A percentile compares a stretch with the other conserved stretches of the same genome.
phyloP scores from a whole-genome alignment of 2,888 invertebrate genomes.

The Coelinius sp. region DNA sequence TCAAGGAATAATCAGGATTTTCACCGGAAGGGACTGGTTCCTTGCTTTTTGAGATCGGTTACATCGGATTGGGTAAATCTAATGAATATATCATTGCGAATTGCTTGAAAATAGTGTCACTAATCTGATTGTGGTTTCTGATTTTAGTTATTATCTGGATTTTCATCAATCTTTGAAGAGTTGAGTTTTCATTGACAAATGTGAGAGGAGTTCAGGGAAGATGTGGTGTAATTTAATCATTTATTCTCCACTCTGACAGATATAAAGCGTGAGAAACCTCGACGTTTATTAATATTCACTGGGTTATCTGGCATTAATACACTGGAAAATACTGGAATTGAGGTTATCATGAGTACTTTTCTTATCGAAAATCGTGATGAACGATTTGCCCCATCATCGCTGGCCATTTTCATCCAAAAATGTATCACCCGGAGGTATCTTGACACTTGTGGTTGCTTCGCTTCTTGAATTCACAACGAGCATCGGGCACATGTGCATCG shows the following conservation, averaged over 20 bases:
- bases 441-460: slow-evolving; percentile 19
- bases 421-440: slow-evolving; percentile 26
- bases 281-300: background rate
- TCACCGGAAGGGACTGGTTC: too few species aligned
- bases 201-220: too few species aligned
- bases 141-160: too few species aligned
- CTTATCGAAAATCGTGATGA: background rate
- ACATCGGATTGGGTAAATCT: too few species aligned
- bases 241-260: background rate
- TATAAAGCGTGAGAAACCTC: background rate
- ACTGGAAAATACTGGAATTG: background rate
- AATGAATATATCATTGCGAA: too few species aligned
- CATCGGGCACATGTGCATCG: slow-evolving; percentile 1
- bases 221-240: too few species aligned
- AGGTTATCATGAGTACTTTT: background rate
- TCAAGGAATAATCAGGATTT: background rate
- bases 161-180: too few species aligned
- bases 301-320: background rate
- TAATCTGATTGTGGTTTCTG: too few species aligned
- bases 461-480: slow-evolving; percentile 30
- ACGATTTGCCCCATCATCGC: slow-evolving; percentile 20
- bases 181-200: too few species aligned
- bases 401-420: slow-evolving; percentile 18
- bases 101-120: too few species aligned
- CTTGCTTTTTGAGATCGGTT: too few species aligned